Conservation (phyloP, 2,888 invertebrate species). For the Mythimna ferrago region DNA sequence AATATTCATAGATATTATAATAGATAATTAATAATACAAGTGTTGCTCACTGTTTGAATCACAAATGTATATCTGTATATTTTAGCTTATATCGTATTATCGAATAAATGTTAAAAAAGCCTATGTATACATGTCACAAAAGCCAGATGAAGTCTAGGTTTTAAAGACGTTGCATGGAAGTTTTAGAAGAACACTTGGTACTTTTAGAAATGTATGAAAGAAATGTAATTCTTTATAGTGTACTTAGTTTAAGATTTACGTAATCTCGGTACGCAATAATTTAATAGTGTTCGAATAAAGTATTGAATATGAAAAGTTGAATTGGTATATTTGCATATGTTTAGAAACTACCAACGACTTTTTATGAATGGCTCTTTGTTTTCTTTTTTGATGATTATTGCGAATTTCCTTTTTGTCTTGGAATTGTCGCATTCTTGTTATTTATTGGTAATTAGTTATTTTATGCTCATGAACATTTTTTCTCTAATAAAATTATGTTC, state of each 20-base stretch:
- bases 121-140: slow-evolving; percentile 65
- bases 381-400: slow-evolving; percentile 60
- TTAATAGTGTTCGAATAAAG: slow-evolving; percentile 52
- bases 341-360: slow-evolving; percentile 59
- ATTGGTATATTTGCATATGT: slow-evolving; percentile 60
- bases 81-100: slow-evolving; percentile 69
- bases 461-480: slow-evolving; percentile 82
- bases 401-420: slow-evolving; percentile 69
- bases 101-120: slow-evolving; percentile 61
- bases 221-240: slow-evolving; percentile 64
- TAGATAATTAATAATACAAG: slow-evolving; percentile 69
- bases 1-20: slow-evolving; percentile 68
- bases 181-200: slow-evolving; percentile 57
- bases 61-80: slow-evolving; percentile 73
- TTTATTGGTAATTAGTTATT: slow-evolving; percentile 88
- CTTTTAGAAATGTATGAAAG: slow-evolving; percentile 61
- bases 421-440: slow-evolving; percentile 80
- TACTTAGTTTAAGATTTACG: slow-evolving; percentile 65
- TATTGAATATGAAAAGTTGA: slow-evolving; percentile 56
- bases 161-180: slow-evolving; percentile 45
- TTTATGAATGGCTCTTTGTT: slow-evolving; percentile 59
- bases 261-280: slow-evolving; percentile 66
- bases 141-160: slow-evolving; percentile 59
- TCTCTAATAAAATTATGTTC: slow-evolving; percentile 88
- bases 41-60: slow-evolving; percentile 77